phyloP scores from a whole-genome alignment of 2,888 invertebrate species.

The Bibio marci region DNA sequence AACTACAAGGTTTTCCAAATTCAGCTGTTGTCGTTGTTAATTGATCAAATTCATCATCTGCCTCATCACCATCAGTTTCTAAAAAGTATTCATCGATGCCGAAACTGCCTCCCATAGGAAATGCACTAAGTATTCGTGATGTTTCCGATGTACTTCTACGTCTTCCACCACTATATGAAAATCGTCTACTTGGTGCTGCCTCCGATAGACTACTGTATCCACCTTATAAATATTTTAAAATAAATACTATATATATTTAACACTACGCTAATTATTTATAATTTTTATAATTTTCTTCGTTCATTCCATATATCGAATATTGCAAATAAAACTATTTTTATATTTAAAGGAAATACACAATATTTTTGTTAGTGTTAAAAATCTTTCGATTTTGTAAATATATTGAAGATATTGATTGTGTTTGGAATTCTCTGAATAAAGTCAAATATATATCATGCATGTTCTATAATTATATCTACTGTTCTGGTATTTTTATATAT shows the following conservation, averaged over 20 bases:
- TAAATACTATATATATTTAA: not conserved
- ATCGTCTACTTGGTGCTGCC: conserved; percentile 37
- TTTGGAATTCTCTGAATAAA: too few species aligned
- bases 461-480: too few species aligned
- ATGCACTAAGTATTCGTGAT: conserved; percentile 28
- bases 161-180: conserved; percentile 31
- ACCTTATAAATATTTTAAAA: conserved; percentile 25
- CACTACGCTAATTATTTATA: not conserved
- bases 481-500: too few species aligned
- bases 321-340: too few species aligned
- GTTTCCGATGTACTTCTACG: conserved; percentile 44
- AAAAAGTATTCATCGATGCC: conserved; percentile 29
- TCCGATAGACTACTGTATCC: conserved; percentile 57
- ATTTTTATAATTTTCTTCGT: too few species aligned
- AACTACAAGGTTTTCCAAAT: conserved; percentile 16
- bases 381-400: too few species aligned
- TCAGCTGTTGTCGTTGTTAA: conserved; percentile 21
- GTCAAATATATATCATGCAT: too few species aligned
- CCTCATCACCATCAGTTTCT: conserved; percentile 29
- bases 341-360: too few species aligned
- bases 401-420: too few species aligned
- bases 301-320: too few species aligned
- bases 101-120: conserved; percentile 29
- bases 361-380: too few species aligned
- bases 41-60: conserved; percentile 32